Evolutionary conservation across 2,888 invertebrate species (phyloP).

Genomic region (Sicus ferrugineus): DNA sequence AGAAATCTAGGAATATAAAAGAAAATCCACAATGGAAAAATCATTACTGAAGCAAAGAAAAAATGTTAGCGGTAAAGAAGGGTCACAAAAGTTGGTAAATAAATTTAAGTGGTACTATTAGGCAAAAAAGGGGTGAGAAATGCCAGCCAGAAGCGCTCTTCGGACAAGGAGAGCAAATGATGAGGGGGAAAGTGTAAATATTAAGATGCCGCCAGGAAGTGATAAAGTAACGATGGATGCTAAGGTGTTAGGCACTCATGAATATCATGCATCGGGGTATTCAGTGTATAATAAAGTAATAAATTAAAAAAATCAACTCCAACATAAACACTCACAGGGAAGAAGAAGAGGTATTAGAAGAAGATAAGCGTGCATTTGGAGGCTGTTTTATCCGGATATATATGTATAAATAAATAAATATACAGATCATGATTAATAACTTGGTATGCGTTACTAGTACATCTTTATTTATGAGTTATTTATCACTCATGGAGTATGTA

Average conservation of each 20-base stretch:
- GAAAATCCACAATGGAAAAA: slow-evolving; percentile 27
- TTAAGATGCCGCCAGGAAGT: not conserved
- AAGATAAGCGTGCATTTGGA: too few relatives aligned
- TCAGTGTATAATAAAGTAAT: slow-evolving; percentile 36
- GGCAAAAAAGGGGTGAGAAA: slow-evolving; percentile 8
- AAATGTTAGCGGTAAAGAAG: not conserved
- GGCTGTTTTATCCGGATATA: too few relatives aligned
- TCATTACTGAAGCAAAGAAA: not conserved
- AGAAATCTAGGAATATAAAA: slow-evolving; percentile 20
- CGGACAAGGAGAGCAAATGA: not conserved
- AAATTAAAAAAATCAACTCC: slow-evolving; percentile 24
- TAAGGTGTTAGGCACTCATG: slow-evolving; percentile 18
- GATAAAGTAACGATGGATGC: not conserved
- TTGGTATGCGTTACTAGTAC: too few relatives aligned
- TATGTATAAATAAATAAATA: too few relatives aligned
- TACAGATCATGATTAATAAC: too few relatives aligned
- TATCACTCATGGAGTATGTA: too few relatives aligned
- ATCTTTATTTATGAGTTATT: too few relatives aligned
- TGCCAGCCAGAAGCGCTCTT: not conserved
- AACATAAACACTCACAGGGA: not conserved
- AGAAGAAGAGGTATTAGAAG: too few relatives aligned
- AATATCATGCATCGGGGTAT: not conserved
- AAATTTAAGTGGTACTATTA: slow-evolving; percentile 19
- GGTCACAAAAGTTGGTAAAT: not conserved
- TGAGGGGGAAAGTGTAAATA: not conserved